These are phyloP conservation scores for Coluber constrictor DNA, from an alignment of 2,797 vertebrate genomes.

Conservation along the genomic window DNA sequence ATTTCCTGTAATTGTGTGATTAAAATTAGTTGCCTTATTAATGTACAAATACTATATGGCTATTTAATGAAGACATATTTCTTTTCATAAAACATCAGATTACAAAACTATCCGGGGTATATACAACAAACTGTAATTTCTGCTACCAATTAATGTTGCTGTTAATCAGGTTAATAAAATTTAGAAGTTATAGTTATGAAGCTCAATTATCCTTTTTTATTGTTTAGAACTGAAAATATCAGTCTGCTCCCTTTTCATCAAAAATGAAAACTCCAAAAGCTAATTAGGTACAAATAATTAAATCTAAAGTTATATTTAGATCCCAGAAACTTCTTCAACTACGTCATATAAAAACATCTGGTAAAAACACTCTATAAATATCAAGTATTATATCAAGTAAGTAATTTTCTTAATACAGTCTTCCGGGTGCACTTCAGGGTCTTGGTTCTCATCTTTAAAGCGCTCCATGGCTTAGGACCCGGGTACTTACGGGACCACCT, in stretches of 20 bases:
- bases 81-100: background rate
- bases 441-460: too few relatives aligned
- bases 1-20: constrained; percentile 30
- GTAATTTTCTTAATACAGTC: background rate
- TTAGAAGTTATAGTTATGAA: background rate
- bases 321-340: background rate
- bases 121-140: background rate
- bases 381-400: too few relatives aligned
- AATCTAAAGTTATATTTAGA: background rate
- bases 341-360: background rate
- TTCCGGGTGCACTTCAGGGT: too few relatives aligned
- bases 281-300: background rate
- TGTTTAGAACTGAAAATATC: background rate
- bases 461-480: too few relatives aligned
- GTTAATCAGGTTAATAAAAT: background rate
- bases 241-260: background rate
- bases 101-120: background rate
- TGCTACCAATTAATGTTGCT: background rate
- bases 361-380: background rate
- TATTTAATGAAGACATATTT: constrained; percentile 12
- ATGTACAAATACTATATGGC: constrained; percentile 18
- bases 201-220: background rate
- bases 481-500: too few relatives aligned
- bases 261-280: background rate
- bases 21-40: constrained; percentile 27